Conservation (phyloP, 2,113 vertebrate species). For the Acinonyx jubatus region DNA sequence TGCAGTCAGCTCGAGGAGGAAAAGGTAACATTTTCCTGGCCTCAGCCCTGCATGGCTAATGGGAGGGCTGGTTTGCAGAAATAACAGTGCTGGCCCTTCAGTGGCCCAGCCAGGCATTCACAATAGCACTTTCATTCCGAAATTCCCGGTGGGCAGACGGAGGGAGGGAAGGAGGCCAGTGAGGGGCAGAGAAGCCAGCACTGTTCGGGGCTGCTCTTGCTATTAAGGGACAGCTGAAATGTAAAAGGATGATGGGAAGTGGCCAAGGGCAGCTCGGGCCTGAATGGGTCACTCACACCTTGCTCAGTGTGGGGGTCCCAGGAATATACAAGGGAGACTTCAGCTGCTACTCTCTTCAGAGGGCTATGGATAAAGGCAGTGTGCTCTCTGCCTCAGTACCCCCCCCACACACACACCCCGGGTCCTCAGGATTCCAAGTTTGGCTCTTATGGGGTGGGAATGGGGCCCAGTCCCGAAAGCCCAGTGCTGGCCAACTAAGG, state of each 20-base stretch:
- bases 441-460: neutral
- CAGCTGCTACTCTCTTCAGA: neutral
- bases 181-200: constrained; percentile 33
- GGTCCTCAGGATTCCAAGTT: neutral
- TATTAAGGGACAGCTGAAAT: neutral
- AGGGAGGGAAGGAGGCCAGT: constrained; percentile 23
- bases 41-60: constrained; percentile 85
- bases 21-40: constrained; percentile 92
- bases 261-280: neutral
- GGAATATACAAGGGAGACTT: neutral
- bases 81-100: constrained; percentile 88
- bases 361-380: neutral
- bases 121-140: constrained; percentile 82
- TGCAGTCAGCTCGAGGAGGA: constrained; percentile 87
- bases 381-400: neutral
- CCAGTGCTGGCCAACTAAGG: neutral
- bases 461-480: neutral
- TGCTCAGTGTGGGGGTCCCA: neutral
- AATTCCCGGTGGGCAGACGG: constrained; percentile 41
- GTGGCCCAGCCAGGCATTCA: constrained; percentile 75
- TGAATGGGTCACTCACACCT: neutral
- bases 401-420: no score
- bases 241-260: neutral
- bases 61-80: constrained; percentile 86
- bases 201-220: constrained; percentile 23